Evolutionary conservation across 1,140 invertebrate genomes (phyloP), one percentile per base, ranked within the genome.

Genomic region (Centruroides sculpturatus): DNA sequence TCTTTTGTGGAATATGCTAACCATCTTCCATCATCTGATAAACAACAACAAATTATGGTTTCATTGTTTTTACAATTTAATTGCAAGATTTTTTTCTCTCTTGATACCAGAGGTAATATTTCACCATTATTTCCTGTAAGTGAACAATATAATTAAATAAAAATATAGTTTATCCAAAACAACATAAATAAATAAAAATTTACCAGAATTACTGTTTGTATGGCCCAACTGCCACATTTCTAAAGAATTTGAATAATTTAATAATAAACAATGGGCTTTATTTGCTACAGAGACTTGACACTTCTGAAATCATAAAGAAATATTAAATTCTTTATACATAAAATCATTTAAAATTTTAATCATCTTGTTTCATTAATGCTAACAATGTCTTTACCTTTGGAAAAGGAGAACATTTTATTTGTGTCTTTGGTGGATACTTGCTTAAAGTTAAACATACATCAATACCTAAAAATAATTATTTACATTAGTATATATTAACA

Each of bases 161-260:
- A 41, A 41, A 8, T 8, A 3, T 41, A 41, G 1, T 41, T 41
- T 6, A 41, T 41, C 41, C 41, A 41, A 8, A 41, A 41, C 8
- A 41, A 41, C 41, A 41, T 41, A 41, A 8, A 41, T 41, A 8
- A 41, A 41, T 41, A 41, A 41, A 6, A 41, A 41, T 41, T 23
- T 23, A 41, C 41, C 41, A 41, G 41, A 41, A 41, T 41, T 41
- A 41, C 1, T 41, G 8, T 41, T 3, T 41, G 41, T 41, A 6
- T 41, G 5, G 5, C 59, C 63, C n/a, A 65, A 13, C 51, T 59
- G 54, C 67, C 67, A 68, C 10, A 68, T 49, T 56, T 68, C 54
- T 34, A 68, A 23, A 51, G 34, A 56, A 53, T 58, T 64, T 35
- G 58, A 48, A 54, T 68, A 68, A 41, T 59, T 55, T 1, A 66